These are phyloP conservation scores for Iselma pallidipennis DNA, from an alignment of 2,888 invertebrate species.

Conservation along the genomic window DNA sequence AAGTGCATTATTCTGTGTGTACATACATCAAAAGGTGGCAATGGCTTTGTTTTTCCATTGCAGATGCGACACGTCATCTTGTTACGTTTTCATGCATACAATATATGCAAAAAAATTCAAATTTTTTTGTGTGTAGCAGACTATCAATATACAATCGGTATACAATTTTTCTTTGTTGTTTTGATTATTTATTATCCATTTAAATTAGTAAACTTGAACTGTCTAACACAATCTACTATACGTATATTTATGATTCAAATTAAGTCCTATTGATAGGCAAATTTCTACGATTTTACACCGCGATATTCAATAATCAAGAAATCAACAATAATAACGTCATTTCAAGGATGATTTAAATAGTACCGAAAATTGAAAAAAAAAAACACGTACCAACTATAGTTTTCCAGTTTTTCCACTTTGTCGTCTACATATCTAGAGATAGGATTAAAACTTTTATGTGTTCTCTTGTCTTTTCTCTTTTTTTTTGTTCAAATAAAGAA, in stretches of 20 bases:
- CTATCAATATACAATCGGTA: too few species aligned
- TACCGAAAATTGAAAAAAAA: background rate
- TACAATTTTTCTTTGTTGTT: background rate
- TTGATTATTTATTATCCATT: background rate
- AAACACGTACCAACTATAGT: background rate
- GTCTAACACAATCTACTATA: background rate
- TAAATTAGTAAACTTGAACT: background rate
- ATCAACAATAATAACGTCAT: background rate
- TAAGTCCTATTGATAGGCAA: background rate
- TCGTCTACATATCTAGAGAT: too few species aligned
- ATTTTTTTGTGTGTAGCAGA: too few species aligned
- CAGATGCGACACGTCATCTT: conserved; percentile 16
- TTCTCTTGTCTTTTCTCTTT: background rate
- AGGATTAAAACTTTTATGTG: background rate
- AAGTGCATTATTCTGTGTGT: background rate
- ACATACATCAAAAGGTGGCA: background rate
- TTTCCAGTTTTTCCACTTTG: background rate
- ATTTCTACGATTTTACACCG: background rate
- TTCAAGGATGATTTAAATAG: too few species aligned
- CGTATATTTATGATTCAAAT: too few species aligned
- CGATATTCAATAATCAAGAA: background rate
- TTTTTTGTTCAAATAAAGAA: background rate
- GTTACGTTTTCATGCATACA: background rate
- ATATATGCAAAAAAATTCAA: background rate
- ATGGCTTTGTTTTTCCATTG: conserved; percentile 5